phyloP scores from a whole-genome alignment of 1,140 invertebrate species.

The Harpegnathos saltator region DNA sequence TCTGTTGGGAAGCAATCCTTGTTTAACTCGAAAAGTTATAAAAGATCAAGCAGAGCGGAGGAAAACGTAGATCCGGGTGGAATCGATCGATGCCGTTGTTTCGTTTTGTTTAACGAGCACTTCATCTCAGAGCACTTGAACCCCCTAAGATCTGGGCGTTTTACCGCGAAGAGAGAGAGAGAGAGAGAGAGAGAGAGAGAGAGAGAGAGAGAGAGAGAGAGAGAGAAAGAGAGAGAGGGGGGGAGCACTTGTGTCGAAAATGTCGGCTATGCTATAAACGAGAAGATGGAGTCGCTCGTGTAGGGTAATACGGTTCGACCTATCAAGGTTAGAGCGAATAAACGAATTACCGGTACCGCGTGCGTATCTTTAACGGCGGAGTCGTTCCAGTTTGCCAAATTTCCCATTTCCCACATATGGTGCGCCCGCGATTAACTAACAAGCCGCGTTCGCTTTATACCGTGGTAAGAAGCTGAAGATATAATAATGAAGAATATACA shows the following conservation, averaged over 20 bases:
- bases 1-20: conserved; percentile 19
- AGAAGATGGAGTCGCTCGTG: not conserved
- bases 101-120: conserved; percentile 55
- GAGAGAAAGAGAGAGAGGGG: no score
- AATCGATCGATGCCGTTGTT: conserved; percentile 35
- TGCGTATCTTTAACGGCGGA: not conserved
- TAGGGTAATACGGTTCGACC: conserved; percentile 22
- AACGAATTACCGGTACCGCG: not conserved
- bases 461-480: not conserved
- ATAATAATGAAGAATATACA: not conserved
- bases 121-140: not conserved
- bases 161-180: not conserved
- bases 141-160: conserved; percentile 29
- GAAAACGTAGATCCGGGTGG: conserved; percentile 1
- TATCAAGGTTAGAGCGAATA: conserved; percentile 24
- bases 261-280: conserved; percentile 56
- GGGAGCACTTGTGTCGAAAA: conserved; percentile 43
- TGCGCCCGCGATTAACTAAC: not conserved
- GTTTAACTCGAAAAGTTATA: not conserved
- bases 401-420: not conserved
- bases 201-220: no score
- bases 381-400: conserved; percentile 16
- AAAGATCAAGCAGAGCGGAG: not conserved
- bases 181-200: no score
- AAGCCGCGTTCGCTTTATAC: not conserved